A percentile compares a stretch with the other conserved stretches of the same genome.
phyloP scores from a whole-genome alignment of 2,113 vertebrate species.

The Leuciscus idus region DNA sequence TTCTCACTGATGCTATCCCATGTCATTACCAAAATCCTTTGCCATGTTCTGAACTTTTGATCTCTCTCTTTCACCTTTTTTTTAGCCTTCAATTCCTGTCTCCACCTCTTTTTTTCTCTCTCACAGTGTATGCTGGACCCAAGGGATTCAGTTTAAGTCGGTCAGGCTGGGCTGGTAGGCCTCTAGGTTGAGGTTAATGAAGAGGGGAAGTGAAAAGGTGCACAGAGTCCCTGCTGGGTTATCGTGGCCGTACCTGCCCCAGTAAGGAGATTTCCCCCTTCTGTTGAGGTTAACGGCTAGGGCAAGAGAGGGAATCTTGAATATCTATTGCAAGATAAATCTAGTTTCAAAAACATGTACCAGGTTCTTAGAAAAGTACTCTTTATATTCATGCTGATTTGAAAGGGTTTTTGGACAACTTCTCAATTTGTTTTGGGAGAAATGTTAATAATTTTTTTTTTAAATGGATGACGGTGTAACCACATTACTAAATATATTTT shows the following conservation, averaged over 20 bases:
- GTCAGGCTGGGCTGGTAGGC: neutral
- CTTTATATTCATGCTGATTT: neutral
- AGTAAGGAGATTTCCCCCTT: neutral
- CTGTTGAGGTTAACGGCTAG: neutral
- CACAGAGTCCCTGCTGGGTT: conserved; percentile 9
- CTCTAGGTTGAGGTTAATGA: conserved; percentile 20
- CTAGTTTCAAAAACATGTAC: neutral
- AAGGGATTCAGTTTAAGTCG: conserved; percentile 1
- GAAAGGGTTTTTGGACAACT: neutral
- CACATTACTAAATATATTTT: no score
- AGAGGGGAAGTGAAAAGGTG: neutral
- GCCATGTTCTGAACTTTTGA: neutral
- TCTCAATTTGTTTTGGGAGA: no score
- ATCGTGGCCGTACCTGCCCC: neutral
- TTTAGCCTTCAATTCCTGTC: neutral
- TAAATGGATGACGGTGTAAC: no score
- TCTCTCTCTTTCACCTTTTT: neutral
- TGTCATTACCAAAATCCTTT: conserved; percentile 25
- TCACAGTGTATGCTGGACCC: neutral
- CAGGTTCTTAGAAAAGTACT: neutral
- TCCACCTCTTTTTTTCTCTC: neutral
- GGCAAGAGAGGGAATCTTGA: neutral
- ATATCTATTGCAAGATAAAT: neutral
- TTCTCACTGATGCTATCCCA: conserved; percentile 28
- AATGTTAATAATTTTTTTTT: neutral